Percentiles rank a stretch among this genome's conserved stretches.
phyloP scores from a whole-genome alignment of 2,888 invertebrate species.

The Crocallis elinguaria region DNA sequence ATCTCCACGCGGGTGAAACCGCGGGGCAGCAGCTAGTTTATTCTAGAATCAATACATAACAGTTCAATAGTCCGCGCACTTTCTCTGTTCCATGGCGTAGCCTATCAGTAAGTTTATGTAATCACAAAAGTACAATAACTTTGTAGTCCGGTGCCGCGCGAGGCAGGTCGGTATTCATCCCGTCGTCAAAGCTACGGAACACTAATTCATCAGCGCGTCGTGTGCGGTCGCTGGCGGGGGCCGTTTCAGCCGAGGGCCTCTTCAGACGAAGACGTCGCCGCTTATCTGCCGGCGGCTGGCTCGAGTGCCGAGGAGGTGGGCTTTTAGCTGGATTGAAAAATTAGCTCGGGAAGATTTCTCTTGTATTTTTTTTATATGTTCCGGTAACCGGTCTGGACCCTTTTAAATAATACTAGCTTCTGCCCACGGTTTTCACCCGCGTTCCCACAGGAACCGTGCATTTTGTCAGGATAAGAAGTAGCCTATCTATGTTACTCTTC shows the following conservation, averaged over 20 bases:
- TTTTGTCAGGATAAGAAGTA: too few relatives aligned
- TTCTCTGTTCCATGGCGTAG: too few relatives aligned
- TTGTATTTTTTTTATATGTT: neutral
- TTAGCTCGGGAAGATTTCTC: neutral
- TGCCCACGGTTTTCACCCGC: too few relatives aligned
- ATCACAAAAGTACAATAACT: neutral
- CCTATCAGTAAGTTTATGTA: too few relatives aligned
- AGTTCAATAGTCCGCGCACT: too few relatives aligned
- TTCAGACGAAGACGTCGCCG: constrained; percentile 24
- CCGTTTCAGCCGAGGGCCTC: constrained; percentile 7
- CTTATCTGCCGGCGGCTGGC: neutral
- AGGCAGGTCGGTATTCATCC: neutral
- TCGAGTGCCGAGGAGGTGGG: neutral
- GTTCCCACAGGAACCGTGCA: too few relatives aligned
- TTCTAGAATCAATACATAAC: too few relatives aligned
- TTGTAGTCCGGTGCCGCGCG: neutral
- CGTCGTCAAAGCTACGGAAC: neutral
- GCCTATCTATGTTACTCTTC: too few relatives aligned
- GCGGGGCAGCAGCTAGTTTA: too few relatives aligned
- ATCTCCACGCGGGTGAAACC: too few relatives aligned
- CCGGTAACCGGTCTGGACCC: too few relatives aligned
- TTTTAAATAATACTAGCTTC: too few relatives aligned
- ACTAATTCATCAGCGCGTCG: constrained; percentile 13
- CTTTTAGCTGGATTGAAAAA: neutral
- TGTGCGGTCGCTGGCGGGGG: neutral